Percentiles rank a stretch among this genome's conserved stretches.
These are phyloP conservation scores for Tetramorium alpestre DNA, from an alignment of 1,140 invertebrate species.

Conservation along the genomic window DNA sequence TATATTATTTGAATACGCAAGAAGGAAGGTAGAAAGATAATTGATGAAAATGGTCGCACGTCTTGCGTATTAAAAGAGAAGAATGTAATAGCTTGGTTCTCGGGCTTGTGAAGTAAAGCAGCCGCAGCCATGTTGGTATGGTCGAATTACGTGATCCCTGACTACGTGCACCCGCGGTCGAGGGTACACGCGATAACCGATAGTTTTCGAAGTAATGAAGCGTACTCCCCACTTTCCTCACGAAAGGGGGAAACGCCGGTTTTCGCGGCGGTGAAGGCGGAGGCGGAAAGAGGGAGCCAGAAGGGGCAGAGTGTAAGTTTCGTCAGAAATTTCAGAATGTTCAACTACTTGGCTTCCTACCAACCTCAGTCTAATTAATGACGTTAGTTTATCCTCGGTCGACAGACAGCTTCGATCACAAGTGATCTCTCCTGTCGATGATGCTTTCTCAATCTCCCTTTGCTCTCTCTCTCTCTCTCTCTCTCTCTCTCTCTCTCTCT, in stretches of 20 bases:
- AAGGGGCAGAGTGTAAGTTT: neutral
- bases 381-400: constrained; percentile 22
- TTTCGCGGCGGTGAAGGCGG: neutral
- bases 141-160: constrained; percentile 43
- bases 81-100: constrained; percentile 8
- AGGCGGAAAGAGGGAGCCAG: neutral
- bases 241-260: neutral
- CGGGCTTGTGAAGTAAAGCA: neutral
- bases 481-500: neutral
- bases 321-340: constrained; percentile 37
- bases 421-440: neutral
- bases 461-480: neutral
- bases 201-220: constrained; percentile 70
- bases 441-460: neutral
- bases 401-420: neutral
- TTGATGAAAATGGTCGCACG: constrained; percentile 7
- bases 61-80: constrained; percentile 15
- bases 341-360: constrained; percentile 28
- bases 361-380: constrained; percentile 40
- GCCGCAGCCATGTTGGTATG: constrained; percentile 4
- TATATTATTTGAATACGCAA: neutral
- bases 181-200: constrained; percentile 61
- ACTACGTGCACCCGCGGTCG: constrained; percentile 45
- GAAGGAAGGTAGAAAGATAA: neutral
- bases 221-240: constrained; percentile 56